Percentiles rank a stretch among this genome's conserved stretches.
phyloP scores from a whole-genome alignment of 2,888 invertebrate species.

The Scaptomyza flava region DNA sequence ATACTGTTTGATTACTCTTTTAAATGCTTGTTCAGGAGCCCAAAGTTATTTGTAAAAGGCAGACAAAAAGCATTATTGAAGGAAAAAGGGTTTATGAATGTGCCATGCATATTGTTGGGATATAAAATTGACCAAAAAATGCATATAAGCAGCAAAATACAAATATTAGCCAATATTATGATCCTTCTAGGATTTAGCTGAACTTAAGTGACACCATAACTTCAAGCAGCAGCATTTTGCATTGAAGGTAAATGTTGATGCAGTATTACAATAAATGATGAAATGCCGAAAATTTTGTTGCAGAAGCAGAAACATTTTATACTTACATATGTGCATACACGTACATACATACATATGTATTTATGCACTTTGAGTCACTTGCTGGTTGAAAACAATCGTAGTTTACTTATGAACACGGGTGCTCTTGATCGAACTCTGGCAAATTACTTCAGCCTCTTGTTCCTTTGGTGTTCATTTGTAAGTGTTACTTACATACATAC shows the following conservation, averaged over 20 bases:
- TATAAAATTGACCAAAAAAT: neutral
- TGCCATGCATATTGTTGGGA: neutral
- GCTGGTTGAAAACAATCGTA: neutral
- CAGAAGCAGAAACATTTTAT: neutral
- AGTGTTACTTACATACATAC: too few species aligned
- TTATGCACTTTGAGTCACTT: neutral
- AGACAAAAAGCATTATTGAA: neutral
- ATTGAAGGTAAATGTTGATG: neutral
- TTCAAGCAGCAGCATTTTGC: neutral
- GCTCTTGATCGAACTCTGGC: too few species aligned
- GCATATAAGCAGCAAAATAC: neutral
- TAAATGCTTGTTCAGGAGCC: neutral
- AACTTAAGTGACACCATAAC: neutral
- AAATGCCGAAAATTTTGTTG: neutral
- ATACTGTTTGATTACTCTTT: neutral
- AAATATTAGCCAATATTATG: too few species aligned
- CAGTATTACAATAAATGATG: neutral
- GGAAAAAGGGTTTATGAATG: constrained; percentile 1
- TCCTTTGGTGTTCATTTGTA: too few species aligned
- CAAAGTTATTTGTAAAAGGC: neutral
- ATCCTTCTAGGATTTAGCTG: neutral
- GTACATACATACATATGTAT: too few species aligned
- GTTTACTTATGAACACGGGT: neutral
- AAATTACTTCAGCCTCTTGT: too few species aligned
- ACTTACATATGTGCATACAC: too few species aligned